phyloP scores from a whole-genome alignment of 2,113 vertebrate genomes.

The Gambusia holbrooki region DNA sequence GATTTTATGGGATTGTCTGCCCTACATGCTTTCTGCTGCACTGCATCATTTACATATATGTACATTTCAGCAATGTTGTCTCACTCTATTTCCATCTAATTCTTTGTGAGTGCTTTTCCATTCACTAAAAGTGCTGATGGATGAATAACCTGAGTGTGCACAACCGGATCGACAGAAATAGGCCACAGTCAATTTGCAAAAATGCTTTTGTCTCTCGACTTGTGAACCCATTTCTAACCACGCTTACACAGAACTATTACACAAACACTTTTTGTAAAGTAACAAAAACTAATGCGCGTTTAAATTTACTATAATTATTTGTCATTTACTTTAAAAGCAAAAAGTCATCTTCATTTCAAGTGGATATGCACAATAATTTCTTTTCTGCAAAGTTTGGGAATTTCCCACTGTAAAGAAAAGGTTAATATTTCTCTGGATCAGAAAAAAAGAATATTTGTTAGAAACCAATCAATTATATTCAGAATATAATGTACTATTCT shows the following conservation, averaged over 20 bases:
- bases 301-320: background rate
- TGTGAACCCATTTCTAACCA: conserved; percentile 7
- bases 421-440: too few relatives aligned
- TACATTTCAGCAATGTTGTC: conserved; percentile 36
- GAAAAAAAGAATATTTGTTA: too few relatives aligned
- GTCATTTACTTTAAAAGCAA: too few relatives aligned
- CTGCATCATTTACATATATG: conserved; percentile 27
- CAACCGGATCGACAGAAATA: conserved; percentile 33
- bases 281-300: background rate
- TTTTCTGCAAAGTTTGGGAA: too few relatives aligned
- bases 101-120: conserved; percentile 48
- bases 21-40: conserved; percentile 16
- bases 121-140: conserved; percentile 55
- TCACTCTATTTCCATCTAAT: conserved; percentile 47
- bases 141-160: conserved; percentile 52
- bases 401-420: too few relatives aligned
- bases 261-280: background rate
- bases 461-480: too few relatives aligned
- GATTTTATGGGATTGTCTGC: conserved; percentile 13
- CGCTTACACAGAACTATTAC: conserved; percentile 2
- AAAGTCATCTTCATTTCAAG: too few relatives aligned
- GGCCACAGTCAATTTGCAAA: conserved; percentile 7
- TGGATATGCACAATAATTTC: too few relatives aligned
- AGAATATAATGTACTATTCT: background rate
- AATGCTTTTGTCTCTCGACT: conserved; percentile 21